phyloP scores from a whole-genome alignment of 2,113 vertebrate species.

The Girardinichthys multiradiatus region DNA sequence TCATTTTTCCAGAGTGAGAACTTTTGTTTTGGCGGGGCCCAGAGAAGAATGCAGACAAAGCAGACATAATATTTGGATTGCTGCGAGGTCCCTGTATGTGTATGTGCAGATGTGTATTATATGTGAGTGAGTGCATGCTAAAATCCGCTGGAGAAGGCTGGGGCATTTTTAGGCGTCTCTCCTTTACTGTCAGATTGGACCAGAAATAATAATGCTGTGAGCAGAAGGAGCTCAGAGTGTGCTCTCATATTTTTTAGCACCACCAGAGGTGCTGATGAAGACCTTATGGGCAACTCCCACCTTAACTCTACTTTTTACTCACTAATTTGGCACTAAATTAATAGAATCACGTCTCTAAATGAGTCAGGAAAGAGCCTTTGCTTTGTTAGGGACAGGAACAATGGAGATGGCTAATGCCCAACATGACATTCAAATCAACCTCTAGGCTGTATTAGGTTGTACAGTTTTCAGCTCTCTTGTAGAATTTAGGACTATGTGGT shows the following conservation, averaged over 20 bases:
- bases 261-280: conserved; percentile 37
- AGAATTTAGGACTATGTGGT: too few relatives aligned
- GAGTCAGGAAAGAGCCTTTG: neutral
- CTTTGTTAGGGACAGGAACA: conserved; percentile 29
- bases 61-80: conserved; percentile 88
- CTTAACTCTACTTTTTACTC: neutral
- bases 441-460: neutral
- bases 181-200: conserved; percentile 69
- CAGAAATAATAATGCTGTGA: conserved; percentile 67
- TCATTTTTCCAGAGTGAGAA: conserved; percentile 73
- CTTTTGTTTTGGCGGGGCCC: conserved; percentile 82
- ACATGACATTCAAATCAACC: conserved; percentile 41
- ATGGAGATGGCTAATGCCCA: conserved; percentile 41
- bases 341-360: neutral
- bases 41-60: conserved; percentile 80
- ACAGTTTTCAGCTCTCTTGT: too few relatives aligned
- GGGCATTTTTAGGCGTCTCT: conserved; percentile 66
- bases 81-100: conserved; percentile 68
- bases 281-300: neutral
- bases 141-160: conserved; percentile 64
- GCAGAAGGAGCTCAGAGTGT: conserved; percentile 50
- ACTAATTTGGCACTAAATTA: neutral
- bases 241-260: conserved; percentile 49
- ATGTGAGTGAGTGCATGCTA: conserved; percentile 29
- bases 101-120: conserved; percentile 19